Base-by-base conservation (phyloP, 2,113 vertebrate species). In the Stigmatopora argus region DNA sequence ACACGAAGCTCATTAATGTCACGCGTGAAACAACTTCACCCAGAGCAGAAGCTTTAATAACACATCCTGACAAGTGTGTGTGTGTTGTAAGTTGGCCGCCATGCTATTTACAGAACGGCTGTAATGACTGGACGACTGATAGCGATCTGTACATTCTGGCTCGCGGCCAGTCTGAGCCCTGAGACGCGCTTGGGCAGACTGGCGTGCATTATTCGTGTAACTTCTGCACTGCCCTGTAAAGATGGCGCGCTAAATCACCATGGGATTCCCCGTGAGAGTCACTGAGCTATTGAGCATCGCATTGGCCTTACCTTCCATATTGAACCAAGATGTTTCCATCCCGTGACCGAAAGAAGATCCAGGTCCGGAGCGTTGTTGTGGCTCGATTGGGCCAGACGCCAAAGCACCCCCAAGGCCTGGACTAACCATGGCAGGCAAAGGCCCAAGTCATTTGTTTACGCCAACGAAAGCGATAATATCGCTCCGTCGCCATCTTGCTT, bases 81-180 rank as follows among this genome's bases (percentile, higher is more conserved):
- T 70, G 70, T 83, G 78, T 60, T 73, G 69, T 73, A 85, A 91
- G 90, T 83, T 74, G 75, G 85, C 68, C 75, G 59, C 68, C 82
- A 80, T 86, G 78, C 87, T 90, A 89, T 89, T 91, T 89, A 75
- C 83, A 89, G 86, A 83, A 80, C 73, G 49, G 31, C 78, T 78
- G 84, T 85, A 88, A 86, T 87, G 76, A 79, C 78, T 84, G 73
- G 68, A 75, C 82, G 72, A 72, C 73, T 57, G 89, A 91, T 91
- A 87, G 77, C 73, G 78, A 90, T 89, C 88, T 56, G 70, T 61
- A 77, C 26, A 56, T 77, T 49, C 68, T 78, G 88, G 85, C 70
- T 13, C 38, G 0, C 15, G 1, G 74, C 86, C 82, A 87, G 62
- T 60, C 72, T 73, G 65, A 74, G 64, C 10, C 51, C 51, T 31